phyloP scores from a whole-genome alignment of 2,797 vertebrate species.

The Clarias laeviceps region DNA sequence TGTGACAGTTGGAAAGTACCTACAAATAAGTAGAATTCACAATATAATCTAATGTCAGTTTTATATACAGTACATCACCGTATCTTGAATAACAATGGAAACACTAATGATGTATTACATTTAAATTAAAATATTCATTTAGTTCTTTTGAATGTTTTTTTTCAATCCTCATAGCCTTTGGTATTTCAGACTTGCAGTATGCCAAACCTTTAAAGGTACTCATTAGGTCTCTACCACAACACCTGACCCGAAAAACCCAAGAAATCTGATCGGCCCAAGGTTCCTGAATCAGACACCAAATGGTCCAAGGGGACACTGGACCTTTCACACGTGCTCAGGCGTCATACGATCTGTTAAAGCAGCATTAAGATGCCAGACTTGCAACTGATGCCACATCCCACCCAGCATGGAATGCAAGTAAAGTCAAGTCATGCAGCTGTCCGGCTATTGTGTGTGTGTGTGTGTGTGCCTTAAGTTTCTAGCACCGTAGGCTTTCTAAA shows the following conservation, averaged over 20 bases:
- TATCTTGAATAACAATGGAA: not conserved
- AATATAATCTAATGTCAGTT: not conserved
- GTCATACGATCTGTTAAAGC: constrained; percentile 66
- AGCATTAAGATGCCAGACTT: constrained; percentile 55
- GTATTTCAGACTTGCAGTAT: constrained; percentile 10
- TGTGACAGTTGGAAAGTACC: not conserved
- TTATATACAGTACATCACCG: too few relatives aligned
- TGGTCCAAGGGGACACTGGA: constrained; percentile 69
- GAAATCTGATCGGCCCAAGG: constrained; percentile 47
- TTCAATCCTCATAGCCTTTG: not conserved
- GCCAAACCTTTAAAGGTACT: not conserved
- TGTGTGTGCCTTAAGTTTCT: constrained; percentile 12
- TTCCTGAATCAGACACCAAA: constrained; percentile 66
- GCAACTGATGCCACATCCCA: constrained; percentile 48
- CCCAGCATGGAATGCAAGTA: constrained; percentile 26
- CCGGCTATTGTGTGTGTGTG: constrained; percentile 29
- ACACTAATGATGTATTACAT: not conserved
- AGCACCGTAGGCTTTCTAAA: not conserved
- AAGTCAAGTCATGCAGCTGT: constrained; percentile 45
- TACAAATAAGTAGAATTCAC: not conserved
- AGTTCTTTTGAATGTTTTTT: not conserved
- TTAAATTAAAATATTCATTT: not conserved
- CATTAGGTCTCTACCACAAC: constrained; percentile 16
- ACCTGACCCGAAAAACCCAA: constrained; percentile 40
- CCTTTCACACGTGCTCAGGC: constrained; percentile 65